Evolutionary conservation across 2,888 invertebrate species (phyloP).

Genomic region (Parnassius smintheus): DNA sequence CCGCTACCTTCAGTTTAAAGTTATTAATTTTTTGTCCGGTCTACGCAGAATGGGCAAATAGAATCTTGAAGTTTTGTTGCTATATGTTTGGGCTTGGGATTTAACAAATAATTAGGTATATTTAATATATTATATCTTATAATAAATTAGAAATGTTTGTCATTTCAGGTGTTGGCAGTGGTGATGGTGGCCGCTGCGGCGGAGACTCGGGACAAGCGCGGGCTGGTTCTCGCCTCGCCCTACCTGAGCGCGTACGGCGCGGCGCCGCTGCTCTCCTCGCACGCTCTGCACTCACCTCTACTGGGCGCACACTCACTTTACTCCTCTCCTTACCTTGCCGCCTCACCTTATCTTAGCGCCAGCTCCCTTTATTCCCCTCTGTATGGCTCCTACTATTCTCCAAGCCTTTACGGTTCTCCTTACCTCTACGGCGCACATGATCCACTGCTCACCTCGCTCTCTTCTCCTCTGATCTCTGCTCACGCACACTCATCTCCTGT

Average conservation of each 20-base stretch:
- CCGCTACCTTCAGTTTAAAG: too few species aligned
- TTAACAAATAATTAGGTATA: too few species aligned
- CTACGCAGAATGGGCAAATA: too few species aligned
- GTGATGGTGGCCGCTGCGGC: conserved; percentile 45
- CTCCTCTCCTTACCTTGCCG: conserved; percentile 22
- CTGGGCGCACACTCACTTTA: conserved; percentile 28
- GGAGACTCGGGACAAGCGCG: conserved; percentile 51
- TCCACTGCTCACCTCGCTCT: conserved; percentile 17
- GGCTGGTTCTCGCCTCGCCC: conserved; percentile 48
- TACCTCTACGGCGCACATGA: conserved; percentile 9
- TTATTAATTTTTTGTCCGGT: too few species aligned
- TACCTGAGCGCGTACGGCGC: background rate
- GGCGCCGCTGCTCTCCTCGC: too few species aligned
- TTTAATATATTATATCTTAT: too few species aligned
- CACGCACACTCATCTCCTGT: conserved; percentile 20
- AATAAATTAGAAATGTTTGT: too few species aligned
- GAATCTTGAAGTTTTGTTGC: too few species aligned
- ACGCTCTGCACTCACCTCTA: conserved; percentile 30
- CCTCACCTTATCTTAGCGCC: conserved; percentile 29
- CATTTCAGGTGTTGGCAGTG: conserved; percentile 42
- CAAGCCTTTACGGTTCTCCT: conserved; percentile 25
- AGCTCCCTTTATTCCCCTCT: conserved; percentile 21
- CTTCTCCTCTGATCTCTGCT: conserved; percentile 13
- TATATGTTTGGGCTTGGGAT: too few species aligned
- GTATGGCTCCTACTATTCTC: conserved; percentile 5